Evolutionary conservation across 2,113 vertebrate species (phyloP).

Genomic region (Aegithalos caudatus): DNA sequence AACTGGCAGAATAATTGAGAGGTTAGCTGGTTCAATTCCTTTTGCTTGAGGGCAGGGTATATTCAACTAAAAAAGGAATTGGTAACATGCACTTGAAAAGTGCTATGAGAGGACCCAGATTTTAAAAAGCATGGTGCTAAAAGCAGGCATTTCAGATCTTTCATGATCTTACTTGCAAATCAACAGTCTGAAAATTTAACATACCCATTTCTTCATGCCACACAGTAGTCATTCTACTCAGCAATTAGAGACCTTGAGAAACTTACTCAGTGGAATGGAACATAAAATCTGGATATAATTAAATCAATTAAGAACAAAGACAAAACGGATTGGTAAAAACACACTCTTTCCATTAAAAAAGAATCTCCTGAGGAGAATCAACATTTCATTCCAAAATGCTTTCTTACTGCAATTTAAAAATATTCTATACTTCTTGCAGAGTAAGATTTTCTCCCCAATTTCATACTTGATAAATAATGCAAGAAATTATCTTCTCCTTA

Average conservation of each 20-base stretch:
- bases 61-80: background rate
- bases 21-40: background rate
- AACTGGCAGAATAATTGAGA: background rate
- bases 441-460: background rate
- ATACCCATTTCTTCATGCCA: background rate
- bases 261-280: background rate
- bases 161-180: background rate
- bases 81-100: background rate
- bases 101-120: background rate
- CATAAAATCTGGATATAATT: background rate
- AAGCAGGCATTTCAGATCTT: background rate
- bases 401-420: background rate
- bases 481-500: background rate
- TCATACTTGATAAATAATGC: background rate
- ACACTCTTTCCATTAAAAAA: background rate
- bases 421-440: background rate
- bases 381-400: background rate
- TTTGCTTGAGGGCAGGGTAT: background rate
- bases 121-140: background rate
- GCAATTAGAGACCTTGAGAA: background rate
- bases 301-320: background rate
- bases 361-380: background rate
- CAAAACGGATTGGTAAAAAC: background rate
- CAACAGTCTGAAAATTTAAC: background rate
- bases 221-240: background rate